phyloP scores from a whole-genome alignment of 2,888 invertebrate genomes.

The Allolobophora icterica region DNA sequence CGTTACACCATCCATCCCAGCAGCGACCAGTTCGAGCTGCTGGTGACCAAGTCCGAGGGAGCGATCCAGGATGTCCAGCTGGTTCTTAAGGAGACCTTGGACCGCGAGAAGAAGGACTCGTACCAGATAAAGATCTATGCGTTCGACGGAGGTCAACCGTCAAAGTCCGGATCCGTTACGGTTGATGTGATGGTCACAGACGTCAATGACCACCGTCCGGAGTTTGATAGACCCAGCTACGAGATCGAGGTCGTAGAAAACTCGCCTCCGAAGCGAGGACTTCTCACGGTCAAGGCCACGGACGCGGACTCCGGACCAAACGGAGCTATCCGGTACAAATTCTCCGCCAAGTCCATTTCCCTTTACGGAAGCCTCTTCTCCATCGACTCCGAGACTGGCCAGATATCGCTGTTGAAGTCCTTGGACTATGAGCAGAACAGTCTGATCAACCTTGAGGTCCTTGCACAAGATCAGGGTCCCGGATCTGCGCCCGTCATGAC shows the following conservation, averaged over 20 bases:
- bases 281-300: conserved; percentile 50
- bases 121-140: conserved; percentile 52
- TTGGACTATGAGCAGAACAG: conserved; percentile 37
- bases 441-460: conserved; percentile 38
- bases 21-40: conserved; percentile 18
- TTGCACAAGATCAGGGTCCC: conserved; percentile 42
- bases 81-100: conserved; percentile 45
- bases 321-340: conserved; percentile 40
- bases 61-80: conserved; percentile 32
- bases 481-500: conserved; percentile 38
- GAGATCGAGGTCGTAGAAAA: conserved; percentile 49
- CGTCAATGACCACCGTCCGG: conserved; percentile 51
- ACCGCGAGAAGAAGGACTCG: conserved; percentile 51
- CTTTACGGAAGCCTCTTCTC: conserved; percentile 35
- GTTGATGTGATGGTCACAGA: conserved; percentile 50
- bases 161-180: conserved; percentile 45
- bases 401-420: conserved; percentile 24
- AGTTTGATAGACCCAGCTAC: conserved; percentile 40
- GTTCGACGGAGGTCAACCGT: conserved; percentile 49
- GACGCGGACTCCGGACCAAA: conserved; percentile 50
- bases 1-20: conserved; percentile 22
- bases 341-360: conserved; percentile 26
- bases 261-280: conserved; percentile 46
- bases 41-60: not conserved
- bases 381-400: conserved; percentile 34